Evolutionary conservation across 2,888 invertebrate genomes (phyloP), one percentile per base, ranked within the genome.

Genomic region (Loripinus fragilis): DNA sequence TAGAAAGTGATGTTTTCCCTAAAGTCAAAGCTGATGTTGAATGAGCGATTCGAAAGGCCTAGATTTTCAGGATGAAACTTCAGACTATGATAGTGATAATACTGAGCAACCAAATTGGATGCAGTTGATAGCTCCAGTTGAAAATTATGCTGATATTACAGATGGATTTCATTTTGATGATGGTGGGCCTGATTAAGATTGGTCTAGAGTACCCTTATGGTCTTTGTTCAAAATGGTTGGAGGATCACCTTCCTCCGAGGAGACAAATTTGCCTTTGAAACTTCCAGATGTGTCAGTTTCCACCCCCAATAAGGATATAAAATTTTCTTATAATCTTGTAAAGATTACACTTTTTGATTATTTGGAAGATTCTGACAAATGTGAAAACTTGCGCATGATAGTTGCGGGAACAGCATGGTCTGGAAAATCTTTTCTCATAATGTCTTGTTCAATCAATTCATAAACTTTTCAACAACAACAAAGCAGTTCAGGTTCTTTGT

Each of bases 361-460:
- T 20, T 15, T 48, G 81, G 30, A 82, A 78, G 23, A 48, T 7
- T 23, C 7, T 15, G 10, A 48, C 10, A 15, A 48, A 8, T 25
- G 78, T 67, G 75, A 78, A n/a, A n/a, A n/a, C n/a, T n/a, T n/a
- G n/a, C 66, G 81, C 25, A 28, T 85, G 30, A 67, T 85, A 66
- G 76, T 85, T 0, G 67, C 78, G 64, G 85, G 85, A 5, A 82
- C 80, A 52, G n/a, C n/a, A n/a, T 84, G 82, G 12, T 84, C 81
- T 38, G 83, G 85, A 5, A 85, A 83, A 68, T 48, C 48, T 20
- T 81, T n/a, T 41, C 45, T 85, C 17, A 83, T 85, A 85, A 66
- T 85, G 83, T 73, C 30, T 85, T 10, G 76, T 85, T 1, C 71
- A 76, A 71, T 73, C 82, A 28, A 76, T 79, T 8, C 64, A 74